Base-by-base conservation (phyloP, 2,113 vertebrate genomes). In the Dasyornis broadbenti region DNA sequence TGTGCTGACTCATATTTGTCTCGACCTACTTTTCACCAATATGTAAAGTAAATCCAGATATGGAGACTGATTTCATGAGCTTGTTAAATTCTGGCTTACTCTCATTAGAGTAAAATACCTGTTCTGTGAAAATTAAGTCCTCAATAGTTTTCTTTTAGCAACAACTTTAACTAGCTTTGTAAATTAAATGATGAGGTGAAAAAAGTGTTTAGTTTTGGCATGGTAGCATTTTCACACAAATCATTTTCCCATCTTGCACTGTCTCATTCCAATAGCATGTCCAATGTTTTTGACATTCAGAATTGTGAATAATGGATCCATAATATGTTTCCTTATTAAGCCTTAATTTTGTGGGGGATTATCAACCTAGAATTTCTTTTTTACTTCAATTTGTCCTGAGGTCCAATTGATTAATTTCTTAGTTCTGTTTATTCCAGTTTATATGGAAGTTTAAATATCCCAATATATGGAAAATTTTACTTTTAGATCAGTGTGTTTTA, bases 1-100 rank as follows among this genome's bases (percentile, higher is more conserved):
- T 88, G 30, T 94, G 92, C 94, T 95, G 94, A 96, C 79, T 96
- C 90, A 94, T 44, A 66, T 68, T 92, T 89, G 68, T 90, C 68
- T 81, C 6, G 47, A 92, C 95, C 80, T 97, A 92, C 79, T 95
- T 96, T 95, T 90, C 47, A 73, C 71, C 60, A 83, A 37, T 59
- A 54, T 93, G 86, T 92, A 71, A 90, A 93, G 66, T 77, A 92
- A 90, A 79, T 83, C 91, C 82, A 89, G 86, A 92, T 77, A 92
- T 23, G 22, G 78, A 90, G 90, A 37, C 80, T 78, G 76, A 83
- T 90, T 93, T 86, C 4, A 40, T 31, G 47, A 95, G 79, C 63
- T 80, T 90, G 54, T 86, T 92, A 47, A 52, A 73, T 92, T 90
- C 71, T 94, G 82, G 14, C 23, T 92, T 83, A 50, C 37, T 93